A percentile compares a stretch with the other conserved stretches of the same genome.
Evolutionary conservation across 2,113 vertebrate genomes (phyloP).

Genomic region (Myanophis thanlyinensis): DNA sequence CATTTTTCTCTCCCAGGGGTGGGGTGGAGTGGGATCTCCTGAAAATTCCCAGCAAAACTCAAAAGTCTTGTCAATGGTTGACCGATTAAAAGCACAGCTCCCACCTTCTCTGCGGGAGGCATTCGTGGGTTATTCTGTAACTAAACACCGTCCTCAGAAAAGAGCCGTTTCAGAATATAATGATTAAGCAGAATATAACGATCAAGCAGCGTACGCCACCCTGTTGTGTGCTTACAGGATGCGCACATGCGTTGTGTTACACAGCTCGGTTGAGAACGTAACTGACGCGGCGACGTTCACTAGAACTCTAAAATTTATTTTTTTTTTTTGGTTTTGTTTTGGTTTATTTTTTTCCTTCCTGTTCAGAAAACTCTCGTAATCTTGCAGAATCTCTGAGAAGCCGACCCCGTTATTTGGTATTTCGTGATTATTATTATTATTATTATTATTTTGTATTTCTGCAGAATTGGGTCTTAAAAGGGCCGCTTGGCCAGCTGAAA

Average conservation of each 20-base stretch:
- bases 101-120: background rate
- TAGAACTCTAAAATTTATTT: background rate
- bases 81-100: background rate
- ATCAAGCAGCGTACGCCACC: background rate
- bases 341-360: too few species aligned
- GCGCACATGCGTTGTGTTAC: background rate
- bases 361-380: background rate
- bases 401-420: too few species aligned
- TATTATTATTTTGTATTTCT: too few species aligned
- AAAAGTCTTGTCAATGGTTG: background rate
- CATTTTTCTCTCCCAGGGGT: background rate
- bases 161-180: background rate
- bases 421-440: too few species aligned
- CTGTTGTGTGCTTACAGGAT: background rate
- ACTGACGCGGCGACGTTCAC: background rate
- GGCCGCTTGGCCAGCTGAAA: too few species aligned
- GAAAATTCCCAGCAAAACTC: background rate
- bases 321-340: too few species aligned
- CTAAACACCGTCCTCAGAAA: background rate
- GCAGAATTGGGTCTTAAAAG: too few species aligned
- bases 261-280: background rate
- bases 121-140: background rate
- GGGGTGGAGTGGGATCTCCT: background rate
- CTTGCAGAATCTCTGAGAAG: background rate
- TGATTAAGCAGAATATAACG: background rate